These are phyloP conservation scores for Nycteola revayana DNA, from an alignment of 2,888 invertebrate species.

Conservation along the genomic window DNA sequence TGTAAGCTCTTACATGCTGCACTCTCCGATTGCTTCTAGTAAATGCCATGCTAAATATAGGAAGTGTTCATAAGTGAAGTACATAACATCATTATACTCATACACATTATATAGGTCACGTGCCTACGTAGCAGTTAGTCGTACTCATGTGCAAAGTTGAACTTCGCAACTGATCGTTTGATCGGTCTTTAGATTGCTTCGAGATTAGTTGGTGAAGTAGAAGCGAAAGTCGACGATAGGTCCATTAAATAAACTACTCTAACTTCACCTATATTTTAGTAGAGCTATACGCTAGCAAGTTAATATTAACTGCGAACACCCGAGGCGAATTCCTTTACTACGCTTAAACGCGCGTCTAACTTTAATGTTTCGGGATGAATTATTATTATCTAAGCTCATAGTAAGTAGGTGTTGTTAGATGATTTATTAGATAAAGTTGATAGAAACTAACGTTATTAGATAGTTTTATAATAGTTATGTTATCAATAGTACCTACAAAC, in stretches of 20 bases:
- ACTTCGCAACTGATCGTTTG: constrained; percentile 14
- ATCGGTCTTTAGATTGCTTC: constrained; percentile 53
- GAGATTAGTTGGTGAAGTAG: constrained; percentile 43
- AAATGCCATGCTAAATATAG: no score
- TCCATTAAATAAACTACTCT: constrained; percentile 59
- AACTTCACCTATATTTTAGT: constrained; percentile 65
- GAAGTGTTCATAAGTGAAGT: no score
- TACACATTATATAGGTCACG: no score
- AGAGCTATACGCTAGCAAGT: constrained; percentile 50
- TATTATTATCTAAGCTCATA: constrained; percentile 25
- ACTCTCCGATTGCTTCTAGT: no score
- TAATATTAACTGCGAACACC: constrained; percentile 50
- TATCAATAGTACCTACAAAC: no score
- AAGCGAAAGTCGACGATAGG: constrained; percentile 47
- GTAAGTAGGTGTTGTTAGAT: constrained; percentile 4
- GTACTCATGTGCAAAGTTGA: no score
- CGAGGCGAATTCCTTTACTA: constrained; percentile 19
- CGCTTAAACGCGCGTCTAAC: constrained; percentile 20
- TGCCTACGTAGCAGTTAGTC: no score
- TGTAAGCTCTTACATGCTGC: no score
- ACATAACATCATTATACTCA: no score
- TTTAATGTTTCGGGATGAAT: constrained; percentile 24
- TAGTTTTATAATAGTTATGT: no score
- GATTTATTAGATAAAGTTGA: no score
- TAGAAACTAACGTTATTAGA: no score